Evolutionary conservation across 1,140 invertebrate genomes (phyloP).

Genomic region (Harlomillsia oculata): DNA sequence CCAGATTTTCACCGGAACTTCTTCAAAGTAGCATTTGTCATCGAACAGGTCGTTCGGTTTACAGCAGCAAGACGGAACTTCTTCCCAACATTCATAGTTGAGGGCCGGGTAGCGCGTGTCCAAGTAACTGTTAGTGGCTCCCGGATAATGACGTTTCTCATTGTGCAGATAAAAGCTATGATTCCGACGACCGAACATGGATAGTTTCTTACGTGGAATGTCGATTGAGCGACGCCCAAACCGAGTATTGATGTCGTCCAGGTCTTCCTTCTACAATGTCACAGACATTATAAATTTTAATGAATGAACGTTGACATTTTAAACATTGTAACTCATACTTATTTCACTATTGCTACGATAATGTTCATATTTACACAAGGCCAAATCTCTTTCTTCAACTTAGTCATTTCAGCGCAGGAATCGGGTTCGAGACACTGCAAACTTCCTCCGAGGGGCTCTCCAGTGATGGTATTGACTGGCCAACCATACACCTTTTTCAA

Average conservation of each 20-base stretch:
- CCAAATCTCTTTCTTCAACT: conserved; percentile 20
- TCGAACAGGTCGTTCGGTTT: conserved; percentile 9
- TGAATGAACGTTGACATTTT: neutral
- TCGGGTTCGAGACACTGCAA: conserved; percentile 9
- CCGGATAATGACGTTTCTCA: neutral
- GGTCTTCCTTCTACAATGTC: too few relatives aligned
- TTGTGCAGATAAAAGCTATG: too few relatives aligned
- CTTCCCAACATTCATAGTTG: conserved; percentile 33
- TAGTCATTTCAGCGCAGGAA: conserved; percentile 2
- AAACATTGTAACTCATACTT: neutral
- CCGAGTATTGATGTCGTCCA: too few relatives aligned
- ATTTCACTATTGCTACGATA: neutral
- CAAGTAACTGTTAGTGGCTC: conserved; percentile 8
- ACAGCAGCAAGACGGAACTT: conserved; percentile 21
- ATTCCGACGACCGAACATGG: too few relatives aligned
- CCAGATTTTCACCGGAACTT: neutral
- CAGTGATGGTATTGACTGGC: conserved; percentile 30
- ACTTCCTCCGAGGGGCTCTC: conserved; percentile 23
- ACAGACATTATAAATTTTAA: neutral
- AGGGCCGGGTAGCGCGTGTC: conserved; percentile 22
- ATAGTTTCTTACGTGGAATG: too few relatives aligned
- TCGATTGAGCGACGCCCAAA: too few relatives aligned
- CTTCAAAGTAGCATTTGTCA: conserved; percentile 10
- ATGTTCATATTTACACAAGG: conserved; percentile 27
- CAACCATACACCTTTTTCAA: conserved; percentile 28